phyloP scores from a whole-genome alignment of 2,888 invertebrate species.

The Eudiplozoon nipponicum region DNA sequence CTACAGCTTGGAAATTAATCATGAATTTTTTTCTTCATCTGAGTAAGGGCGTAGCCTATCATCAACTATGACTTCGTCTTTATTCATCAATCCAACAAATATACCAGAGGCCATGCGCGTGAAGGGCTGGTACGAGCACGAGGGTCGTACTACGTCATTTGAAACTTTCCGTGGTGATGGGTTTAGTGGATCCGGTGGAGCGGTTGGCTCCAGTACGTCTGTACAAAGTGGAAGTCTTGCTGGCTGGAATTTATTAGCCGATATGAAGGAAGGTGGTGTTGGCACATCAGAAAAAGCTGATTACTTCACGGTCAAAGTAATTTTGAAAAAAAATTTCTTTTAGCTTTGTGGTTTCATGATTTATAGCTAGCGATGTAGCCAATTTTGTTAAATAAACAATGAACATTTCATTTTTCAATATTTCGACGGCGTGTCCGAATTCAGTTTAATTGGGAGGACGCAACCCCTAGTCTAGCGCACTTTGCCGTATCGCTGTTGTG shows the following conservation, averaged over 20 bases:
- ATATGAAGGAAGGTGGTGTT: conserved; percentile 40
- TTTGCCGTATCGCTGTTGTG: too few relatives aligned
- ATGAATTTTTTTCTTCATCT: too few relatives aligned
- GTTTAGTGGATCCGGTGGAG: conserved; percentile 15
- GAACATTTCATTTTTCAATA: too few relatives aligned
- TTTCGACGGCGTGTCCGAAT: too few relatives aligned
- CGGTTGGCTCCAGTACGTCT: conserved; percentile 19
- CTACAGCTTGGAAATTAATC: too few relatives aligned
- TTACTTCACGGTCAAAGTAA: conserved; percentile 45
- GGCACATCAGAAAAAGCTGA: conserved; percentile 41
- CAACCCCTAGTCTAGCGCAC: too few relatives aligned
- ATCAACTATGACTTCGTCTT: conserved; percentile 1
- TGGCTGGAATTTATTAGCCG: conserved; percentile 42
- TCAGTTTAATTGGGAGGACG: too few relatives aligned
- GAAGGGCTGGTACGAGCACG: conserved; percentile 57
- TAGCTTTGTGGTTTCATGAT: too few relatives aligned
- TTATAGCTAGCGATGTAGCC: too few relatives aligned
- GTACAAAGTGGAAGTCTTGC: conserved; percentile 18
- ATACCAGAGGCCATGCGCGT: conserved; percentile 48
- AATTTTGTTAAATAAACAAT: too few relatives aligned
- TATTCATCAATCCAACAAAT: conserved; percentile 6
- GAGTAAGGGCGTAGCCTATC: neutral
- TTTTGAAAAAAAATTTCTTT: too few relatives aligned
- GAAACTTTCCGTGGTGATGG: conserved; percentile 21
- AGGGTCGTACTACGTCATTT: conserved; percentile 26